These are phyloP conservation scores for Cyphomyrmex costatus DNA, from an alignment of 1,140 invertebrate species.

Conservation along the genomic window DNA sequence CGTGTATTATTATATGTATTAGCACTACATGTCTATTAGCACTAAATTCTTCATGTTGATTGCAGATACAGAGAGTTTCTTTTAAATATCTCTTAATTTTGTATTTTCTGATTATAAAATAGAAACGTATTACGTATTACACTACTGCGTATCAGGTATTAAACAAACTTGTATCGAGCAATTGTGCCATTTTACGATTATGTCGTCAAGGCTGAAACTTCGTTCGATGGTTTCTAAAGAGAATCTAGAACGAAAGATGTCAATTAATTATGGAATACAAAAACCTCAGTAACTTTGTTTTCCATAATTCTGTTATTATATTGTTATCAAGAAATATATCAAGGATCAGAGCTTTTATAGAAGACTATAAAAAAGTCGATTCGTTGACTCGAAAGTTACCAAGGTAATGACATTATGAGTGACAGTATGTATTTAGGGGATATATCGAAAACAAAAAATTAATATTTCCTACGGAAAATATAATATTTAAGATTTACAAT, in stretches of 20 bases:
- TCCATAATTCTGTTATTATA: not conserved
- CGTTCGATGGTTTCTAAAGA: conserved; percentile 31
- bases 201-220: conserved; percentile 36
- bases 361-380: not conserved
- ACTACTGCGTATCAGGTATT: not conserved
- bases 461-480: not conserved
- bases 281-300: conserved; percentile 34
- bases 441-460: not conserved
- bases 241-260: conserved; percentile 16
- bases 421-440: not conserved
- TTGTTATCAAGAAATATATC: not conserved
- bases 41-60: conserved; percentile 3
- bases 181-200: conserved; percentile 22
- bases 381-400: not conserved
- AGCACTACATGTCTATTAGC: conserved; percentile 1
- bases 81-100: not conserved
- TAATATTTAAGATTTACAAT: not conserved
- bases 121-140: not conserved
- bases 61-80: not conserved
- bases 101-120: not conserved
- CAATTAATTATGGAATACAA: conserved; percentile 34
- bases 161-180: conserved; percentile 26
- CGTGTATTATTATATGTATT: conserved; percentile 17
- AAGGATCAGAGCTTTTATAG: not conserved
- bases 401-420: not conserved